phyloP scores from a whole-genome alignment of 2,113 vertebrate species.

The Columba livia region DNA sequence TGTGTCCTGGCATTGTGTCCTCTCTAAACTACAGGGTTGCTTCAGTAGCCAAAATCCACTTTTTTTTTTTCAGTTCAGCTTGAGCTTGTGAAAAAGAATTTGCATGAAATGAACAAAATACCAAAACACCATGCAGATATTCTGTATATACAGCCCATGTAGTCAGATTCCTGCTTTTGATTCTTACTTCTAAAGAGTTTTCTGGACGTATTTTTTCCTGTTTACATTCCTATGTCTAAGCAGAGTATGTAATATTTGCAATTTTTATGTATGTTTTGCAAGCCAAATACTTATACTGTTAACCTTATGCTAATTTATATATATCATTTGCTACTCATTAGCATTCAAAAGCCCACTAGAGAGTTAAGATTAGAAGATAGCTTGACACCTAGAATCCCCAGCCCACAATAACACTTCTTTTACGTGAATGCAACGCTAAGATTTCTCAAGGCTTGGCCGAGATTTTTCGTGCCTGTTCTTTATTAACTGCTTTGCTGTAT shows the following conservation, averaged over 20 bases:
- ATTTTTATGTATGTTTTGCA: neutral
- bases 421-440: accelerated
- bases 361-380: neutral
- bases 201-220: neutral
- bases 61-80: neutral
- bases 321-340: neutral
- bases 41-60: neutral
- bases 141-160: neutral
- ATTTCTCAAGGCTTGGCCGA: neutral
- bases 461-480: neutral
- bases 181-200: neutral
- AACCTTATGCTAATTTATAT: slow-evolving; percentile 20
- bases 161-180: neutral
- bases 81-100: neutral
- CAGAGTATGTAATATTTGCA: neutral
- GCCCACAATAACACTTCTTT: neutral
- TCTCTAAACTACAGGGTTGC: neutral
- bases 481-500: neutral
- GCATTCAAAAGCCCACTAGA: neutral
- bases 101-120: neutral
- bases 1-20: neutral
- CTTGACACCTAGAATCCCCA: neutral
- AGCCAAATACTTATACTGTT: neutral
- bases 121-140: neutral
- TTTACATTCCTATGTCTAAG: neutral